Evolutionary conservation across 30 jellyfish, hydroid and myxozoan genomes (phyloP).

Genomic region (Hydractinia symbiolongicarpus): DNA sequence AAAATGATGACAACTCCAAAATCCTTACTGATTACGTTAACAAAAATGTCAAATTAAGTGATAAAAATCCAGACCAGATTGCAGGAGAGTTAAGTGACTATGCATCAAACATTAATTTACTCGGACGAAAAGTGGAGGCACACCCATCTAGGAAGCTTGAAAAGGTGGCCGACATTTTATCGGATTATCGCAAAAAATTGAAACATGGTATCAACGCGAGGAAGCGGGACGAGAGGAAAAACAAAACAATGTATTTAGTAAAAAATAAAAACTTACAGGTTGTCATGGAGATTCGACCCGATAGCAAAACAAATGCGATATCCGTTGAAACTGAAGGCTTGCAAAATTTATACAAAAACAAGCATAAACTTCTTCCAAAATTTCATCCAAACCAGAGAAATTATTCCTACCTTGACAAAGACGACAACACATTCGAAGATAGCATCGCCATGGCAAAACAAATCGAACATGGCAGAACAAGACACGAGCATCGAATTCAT

Average conservation of each 20-base stretch:
- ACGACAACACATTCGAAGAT: not conserved
- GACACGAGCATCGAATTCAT: not conserved
- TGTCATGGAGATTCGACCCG: constrained; percentile 39
- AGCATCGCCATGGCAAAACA: not conserved
- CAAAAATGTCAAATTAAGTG: not conserved
- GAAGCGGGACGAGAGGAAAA: not conserved
- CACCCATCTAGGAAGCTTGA: not conserved
- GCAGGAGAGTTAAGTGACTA: not conserved
- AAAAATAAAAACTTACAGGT: constrained; percentile 32
- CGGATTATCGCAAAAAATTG: not conserved
- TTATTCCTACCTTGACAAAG: constrained; percentile 6
- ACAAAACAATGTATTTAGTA: constrained; percentile 15
- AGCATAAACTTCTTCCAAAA: not conserved
- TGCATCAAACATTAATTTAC: not conserved
- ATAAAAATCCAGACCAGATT: not conserved
- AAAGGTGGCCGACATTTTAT: not conserved
- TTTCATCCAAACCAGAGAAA: not conserved
- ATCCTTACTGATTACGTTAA: not conserved
- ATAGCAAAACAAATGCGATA: constrained; percentile 23
- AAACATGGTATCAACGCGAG: not conserved
- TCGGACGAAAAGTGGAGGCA: not conserved
- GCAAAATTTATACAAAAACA: not conserved
- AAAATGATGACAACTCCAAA: constrained; percentile 1
- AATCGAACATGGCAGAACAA: not conserved
- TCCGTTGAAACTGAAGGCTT: constrained; percentile 37